These are phyloP conservation scores for Diplazon laetatorius DNA, from an alignment of 2,888 invertebrate species.

Conservation along the genomic window DNA sequence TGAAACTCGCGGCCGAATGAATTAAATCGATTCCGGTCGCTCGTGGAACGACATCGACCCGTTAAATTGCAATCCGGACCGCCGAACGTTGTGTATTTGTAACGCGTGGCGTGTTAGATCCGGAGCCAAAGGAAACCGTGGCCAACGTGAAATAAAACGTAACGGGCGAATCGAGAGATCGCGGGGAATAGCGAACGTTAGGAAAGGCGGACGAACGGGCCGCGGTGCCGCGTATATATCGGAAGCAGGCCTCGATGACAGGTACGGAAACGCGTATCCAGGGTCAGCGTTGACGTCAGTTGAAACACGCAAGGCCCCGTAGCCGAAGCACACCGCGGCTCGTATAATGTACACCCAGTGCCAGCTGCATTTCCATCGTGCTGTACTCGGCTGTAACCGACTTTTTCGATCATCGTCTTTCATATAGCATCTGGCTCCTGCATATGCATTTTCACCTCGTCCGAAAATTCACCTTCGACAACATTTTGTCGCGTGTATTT, in stretches of 20 bases:
- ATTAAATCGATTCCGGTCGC: no score
- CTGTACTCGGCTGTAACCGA: slow-evolving; percentile 12
- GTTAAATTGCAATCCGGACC: neutral
- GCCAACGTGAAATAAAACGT: slow-evolving; percentile 36
- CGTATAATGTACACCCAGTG: slow-evolving; percentile 41
- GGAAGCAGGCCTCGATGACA: slow-evolving; percentile 65
- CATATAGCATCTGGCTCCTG: slow-evolving; percentile 16
- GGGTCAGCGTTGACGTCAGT: slow-evolving; percentile 81
- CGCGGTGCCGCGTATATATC: slow-evolving; percentile 53
- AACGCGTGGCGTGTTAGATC: neutral
- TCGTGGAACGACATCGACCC: neutral
- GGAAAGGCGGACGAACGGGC: slow-evolving; percentile 1
- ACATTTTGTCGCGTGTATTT: no score
- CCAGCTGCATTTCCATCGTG: slow-evolving; percentile 47
- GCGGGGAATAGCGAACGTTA: slow-evolving; percentile 8
- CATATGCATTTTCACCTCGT: slow-evolving; percentile 5
- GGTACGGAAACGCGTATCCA: slow-evolving; percentile 74
- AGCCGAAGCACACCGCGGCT: slow-evolving; percentile 61
- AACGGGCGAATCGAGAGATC: slow-evolving; percentile 32
- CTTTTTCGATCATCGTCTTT: slow-evolving; percentile 2
- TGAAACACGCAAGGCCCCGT: slow-evolving; percentile 62
- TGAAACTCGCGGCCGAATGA: no score
- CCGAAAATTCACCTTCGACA: neutral
- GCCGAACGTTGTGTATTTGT: neutral
- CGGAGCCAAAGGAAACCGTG: slow-evolving; percentile 34